Base-by-base conservation (phyloP, 2,113 vertebrate genomes). In the Oriolus oriolus region DNA sequence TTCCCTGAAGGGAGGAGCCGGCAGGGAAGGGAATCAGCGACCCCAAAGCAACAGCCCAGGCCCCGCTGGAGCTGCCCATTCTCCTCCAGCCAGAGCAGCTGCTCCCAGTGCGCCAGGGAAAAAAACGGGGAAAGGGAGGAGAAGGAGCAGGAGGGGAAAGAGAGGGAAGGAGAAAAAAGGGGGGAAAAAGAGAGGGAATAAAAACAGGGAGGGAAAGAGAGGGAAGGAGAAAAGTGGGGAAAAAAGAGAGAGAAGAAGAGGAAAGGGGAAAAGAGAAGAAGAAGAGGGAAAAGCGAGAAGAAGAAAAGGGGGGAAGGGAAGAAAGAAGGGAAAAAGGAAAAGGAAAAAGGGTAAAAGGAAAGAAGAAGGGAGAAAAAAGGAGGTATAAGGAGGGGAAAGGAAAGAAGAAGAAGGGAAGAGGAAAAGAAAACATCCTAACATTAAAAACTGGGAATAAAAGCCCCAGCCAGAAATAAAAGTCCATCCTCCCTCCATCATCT, bases 51-150 rank as follows among this genome's bases (percentile, higher is more conserved):
- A 68, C 57, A 4, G 88, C 70, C 63, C 78, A 20, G 68, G 92
- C 52, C 71, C 44, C 27, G 17, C 27, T 47, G 44, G 68, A 65
- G 60, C 80, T 85, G 91, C 41, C 87, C 54, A 71, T 90, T 94
- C 90, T 65, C 79, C 82, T 94, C 86, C 93, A 87, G 91, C 57
- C 35, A 83, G 57, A 65, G 87, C 81, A 85, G 93, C 87, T 85
- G 87, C 78, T 78, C 77, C n/a, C n/a, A 33, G 41, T 27, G 39
- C 10, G 42, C 22, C 52, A 56, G 39, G 41, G n/a, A 2, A 10
- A 47, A 23, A 37, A 13, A 45, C 4, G 44, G 35, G 57, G 22
- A 50, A 31, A 39, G 8, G 16, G 56, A 39, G 44, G 14, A 60
- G 16, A 11, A 45, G 15, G 4, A 31, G 9, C 11, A 28, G 5